A percentile compares a stretch with the other conserved stretches of the same genome.
These are phyloP conservation scores for Motacilla alba DNA, from an alignment of 2,113 vertebrate genomes.

Conservation along the genomic window DNA sequence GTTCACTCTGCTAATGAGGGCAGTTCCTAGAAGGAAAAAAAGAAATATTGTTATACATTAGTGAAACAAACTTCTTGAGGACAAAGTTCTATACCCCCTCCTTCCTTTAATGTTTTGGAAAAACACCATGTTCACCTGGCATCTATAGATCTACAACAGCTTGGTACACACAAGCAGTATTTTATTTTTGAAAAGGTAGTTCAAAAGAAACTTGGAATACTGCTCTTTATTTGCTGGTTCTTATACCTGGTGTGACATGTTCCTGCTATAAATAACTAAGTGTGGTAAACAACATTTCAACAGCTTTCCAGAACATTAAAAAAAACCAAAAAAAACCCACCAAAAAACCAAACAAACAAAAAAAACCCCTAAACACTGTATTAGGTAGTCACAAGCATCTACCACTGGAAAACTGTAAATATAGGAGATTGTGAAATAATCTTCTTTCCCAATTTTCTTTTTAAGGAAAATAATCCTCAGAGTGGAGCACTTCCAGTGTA, in stretches of 20 bases:
- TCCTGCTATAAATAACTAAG: neutral
- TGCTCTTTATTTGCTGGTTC: neutral
- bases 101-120: neutral
- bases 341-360: neutral
- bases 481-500: neutral
- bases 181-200: neutral
- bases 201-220: neutral
- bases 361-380: neutral
- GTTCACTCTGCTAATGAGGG: neutral
- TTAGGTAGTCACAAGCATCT: neutral
- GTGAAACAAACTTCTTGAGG: neutral
- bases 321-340: neutral
- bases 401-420: neutral
- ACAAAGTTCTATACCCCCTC: neutral
- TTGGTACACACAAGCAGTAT: neutral
- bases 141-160: neutral
- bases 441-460: constrained; percentile 1
- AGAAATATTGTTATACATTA: neutral
- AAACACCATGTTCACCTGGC: neutral
- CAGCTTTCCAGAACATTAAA: neutral
- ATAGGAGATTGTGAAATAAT: neutral
- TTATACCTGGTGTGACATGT: neutral
- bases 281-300: neutral
- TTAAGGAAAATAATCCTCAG: neutral
- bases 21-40: neutral